Evolutionary conservation across 2,888 invertebrate species (phyloP), one percentile per base, ranked within the genome.

Genomic region (Tridacna crocea): DNA sequence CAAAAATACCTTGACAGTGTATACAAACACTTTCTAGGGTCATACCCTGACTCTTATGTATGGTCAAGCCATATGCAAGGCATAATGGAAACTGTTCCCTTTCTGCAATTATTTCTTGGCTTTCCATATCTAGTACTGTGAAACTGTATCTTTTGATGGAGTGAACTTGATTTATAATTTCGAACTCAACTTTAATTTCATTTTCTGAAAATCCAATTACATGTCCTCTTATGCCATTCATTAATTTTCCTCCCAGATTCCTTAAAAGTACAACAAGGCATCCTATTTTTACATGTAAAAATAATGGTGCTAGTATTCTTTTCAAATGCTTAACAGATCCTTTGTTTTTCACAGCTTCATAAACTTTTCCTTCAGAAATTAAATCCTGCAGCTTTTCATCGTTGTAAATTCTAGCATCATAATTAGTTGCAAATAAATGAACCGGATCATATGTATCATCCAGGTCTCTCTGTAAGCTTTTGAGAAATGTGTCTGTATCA

Each of bases 211-310:
- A 61, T 6, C 46, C 74, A 46, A 27, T 60, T 22, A 74, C 61
- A 61, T 61, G 11, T 60, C 74, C 74, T 46, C 46, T 61, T 36
- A 84, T 36, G 15, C 82, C 82, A 82, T 87, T 84, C n/a, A 84
- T 79, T 19, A 84, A 47, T 24, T 77, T 79, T 22, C 74, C 79
- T 61, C 82, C 72, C 22, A 82, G 27, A 58, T 84, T 84, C n/a
- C 68, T 72, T 3, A 85, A 27, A 24, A 83, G 58, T n/a, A 83
- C 75, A 3, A 85, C 83, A 66, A 77, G 82, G 72, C 81, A 82
- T 26, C 26, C 15, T 19, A 77, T 48, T 58, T 86, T 83, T 17
- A 83, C 51, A 68, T 77, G 75, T n/a, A 85, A 48, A 70, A 73
- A 70, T 15, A 77, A 8, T 46, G 77, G 77, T 15, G 80, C 83